Evolutionary conservation across 2,113 vertebrate genomes (phyloP), one percentile per base, ranked within the genome.

Genomic region (Pao palembangensis): DNA sequence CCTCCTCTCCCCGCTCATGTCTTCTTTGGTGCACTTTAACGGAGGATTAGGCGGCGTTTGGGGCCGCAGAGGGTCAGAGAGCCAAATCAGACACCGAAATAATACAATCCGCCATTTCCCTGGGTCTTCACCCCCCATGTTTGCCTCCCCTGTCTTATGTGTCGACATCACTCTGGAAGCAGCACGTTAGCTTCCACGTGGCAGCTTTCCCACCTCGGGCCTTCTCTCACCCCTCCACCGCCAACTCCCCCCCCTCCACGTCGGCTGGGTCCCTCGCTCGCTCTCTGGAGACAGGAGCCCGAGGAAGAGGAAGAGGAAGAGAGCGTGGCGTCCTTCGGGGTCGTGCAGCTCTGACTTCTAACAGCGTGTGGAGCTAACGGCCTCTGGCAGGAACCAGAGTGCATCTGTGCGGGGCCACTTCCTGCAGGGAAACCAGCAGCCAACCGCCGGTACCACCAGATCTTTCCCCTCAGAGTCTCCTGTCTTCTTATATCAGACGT

Each of bases 181-280:
- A 46, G 76, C 82, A 86, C 82, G 71, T 83, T 85, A 76, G 49
- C 73, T 60, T 85, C 69, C 82, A 83, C 77, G 78, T 88, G 86
- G 79, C 62, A 59, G 58, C 61, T 58, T 5, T 2, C 23, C 23
- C 2, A 5, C 23, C 23, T 25, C 23, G 23, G 23, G 23, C 23
- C 23, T 25, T n/a, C n/a, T n/a, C n/a, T n/a, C n/a, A n/a, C n/a
- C n/a, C n/a, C n/a, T n/a, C n/a, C n/a, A n/a, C n/a, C n/a, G n/a
- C n/a, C n/a, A n/a, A n/a, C n/a, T n/a, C n/a, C n/a, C n/a, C n/a
- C n/a, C n/a, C n/a, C n/a, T n/a, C n/a, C n/a, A n/a, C n/a, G n/a
- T n/a, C 61, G 44, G 57, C 60, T 42, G 63, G 25, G 54, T 51
- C 56, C 3, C 25, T 60, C 60, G n/a, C n/a, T n/a, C n/a, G n/a